Evolutionary conservation across 2,797 vertebrate genomes (phyloP).

Genomic region (Crax fasciolata): DNA sequence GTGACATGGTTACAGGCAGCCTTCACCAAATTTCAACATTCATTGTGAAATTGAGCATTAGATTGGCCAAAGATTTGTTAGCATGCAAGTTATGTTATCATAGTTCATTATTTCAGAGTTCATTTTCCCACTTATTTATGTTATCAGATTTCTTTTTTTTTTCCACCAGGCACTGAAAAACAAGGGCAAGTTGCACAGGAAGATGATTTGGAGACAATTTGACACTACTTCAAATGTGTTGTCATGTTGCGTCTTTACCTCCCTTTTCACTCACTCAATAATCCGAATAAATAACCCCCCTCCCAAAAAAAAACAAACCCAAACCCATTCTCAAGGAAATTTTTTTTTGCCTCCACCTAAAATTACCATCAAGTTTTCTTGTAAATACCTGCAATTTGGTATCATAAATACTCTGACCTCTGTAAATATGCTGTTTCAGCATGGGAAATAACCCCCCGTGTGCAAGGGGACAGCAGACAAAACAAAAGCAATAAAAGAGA

Average conservation of each 20-base stretch:
- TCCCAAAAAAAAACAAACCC: fast-evolving
- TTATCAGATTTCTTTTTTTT: conserved; percentile 15
- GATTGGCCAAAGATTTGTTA: neutral
- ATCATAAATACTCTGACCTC: neutral
- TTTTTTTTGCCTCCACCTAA: neutral
- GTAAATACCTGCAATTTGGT: neutral
- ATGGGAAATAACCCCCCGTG: neutral
- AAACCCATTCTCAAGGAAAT: neutral
- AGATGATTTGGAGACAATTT: neutral
- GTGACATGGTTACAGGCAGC: neutral
- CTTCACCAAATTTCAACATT: neutral
- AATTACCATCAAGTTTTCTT: neutral
- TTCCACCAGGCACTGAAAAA: conserved; percentile 39
- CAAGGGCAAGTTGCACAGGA: conserved; percentile 19
- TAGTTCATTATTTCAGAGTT: neutral
- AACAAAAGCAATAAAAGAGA: neutral
- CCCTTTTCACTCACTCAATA: neutral
- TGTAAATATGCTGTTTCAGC: neutral
- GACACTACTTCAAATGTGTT: conserved; percentile 2
- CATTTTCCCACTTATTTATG: neutral
- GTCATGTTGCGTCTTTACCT: neutral
- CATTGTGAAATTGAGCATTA: neutral
- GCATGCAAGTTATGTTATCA: neutral
- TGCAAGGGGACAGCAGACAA: neutral
- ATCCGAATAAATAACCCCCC: neutral